Evolutionary conservation across 1,140 invertebrate genomes (phyloP).

Genomic region (Nasonia longicornis): DNA sequence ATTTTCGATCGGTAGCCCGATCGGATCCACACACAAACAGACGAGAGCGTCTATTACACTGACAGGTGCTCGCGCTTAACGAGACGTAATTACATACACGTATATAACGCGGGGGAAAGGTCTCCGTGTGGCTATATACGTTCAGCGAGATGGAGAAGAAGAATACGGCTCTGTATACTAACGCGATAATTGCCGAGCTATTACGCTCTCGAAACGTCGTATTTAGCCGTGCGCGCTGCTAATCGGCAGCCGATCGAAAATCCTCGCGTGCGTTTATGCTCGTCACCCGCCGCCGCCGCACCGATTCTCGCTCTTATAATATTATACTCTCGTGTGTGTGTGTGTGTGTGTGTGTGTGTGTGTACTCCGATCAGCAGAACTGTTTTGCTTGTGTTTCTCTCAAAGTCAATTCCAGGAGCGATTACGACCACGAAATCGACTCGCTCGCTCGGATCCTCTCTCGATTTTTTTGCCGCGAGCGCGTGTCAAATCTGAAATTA

Average conservation of each 20-base stretch:
- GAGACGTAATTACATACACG: slow-evolving; percentile 7
- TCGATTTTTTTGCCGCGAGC: neutral
- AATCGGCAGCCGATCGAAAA: slow-evolving; percentile 9
- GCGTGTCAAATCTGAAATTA: slow-evolving; percentile 26
- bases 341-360: no score
- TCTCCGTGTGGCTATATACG: neutral
- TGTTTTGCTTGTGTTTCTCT: neutral
- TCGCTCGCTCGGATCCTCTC: neutral
- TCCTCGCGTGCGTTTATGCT: neutral
- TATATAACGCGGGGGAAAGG: neutral
- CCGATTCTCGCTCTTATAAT: neutral
- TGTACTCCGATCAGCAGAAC: no score
- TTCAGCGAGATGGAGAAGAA: neutral
- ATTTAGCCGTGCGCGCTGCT: slow-evolving; percentile 7
- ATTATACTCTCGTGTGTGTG: no score
- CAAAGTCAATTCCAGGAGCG: slow-evolving; percentile 17
- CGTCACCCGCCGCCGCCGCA: neutral
- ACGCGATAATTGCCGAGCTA: slow-evolving; percentile 44
- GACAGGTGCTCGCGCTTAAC: slow-evolving; percentile 6
- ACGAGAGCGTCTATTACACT: neutral
- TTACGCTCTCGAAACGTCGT: slow-evolving; percentile 22
- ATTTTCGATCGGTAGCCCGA: neutral
- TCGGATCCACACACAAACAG: neutral
- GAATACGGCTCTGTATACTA: slow-evolving; percentile 12
- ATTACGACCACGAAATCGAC: slow-evolving; percentile 21